phyloP scores from a whole-genome alignment of 2,888 invertebrate genomes.

The Lagria hirta region DNA sequence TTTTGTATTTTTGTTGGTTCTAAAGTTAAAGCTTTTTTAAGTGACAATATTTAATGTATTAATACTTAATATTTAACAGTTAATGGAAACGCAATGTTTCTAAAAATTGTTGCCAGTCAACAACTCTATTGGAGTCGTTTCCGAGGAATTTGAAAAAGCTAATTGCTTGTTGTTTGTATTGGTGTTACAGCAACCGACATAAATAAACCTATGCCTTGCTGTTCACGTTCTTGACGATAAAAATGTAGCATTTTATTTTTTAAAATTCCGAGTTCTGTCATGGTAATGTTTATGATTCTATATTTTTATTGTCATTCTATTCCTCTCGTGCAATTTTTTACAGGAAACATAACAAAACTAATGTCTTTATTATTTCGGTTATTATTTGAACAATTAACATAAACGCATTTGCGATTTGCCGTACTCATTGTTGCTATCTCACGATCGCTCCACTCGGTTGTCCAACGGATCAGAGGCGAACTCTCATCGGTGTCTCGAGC shows the following conservation, averaged over 20 bases:
- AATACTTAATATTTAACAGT: no score
- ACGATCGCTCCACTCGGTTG: not conserved
- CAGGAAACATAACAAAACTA: conserved; percentile 1
- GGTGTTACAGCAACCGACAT: not conserved
- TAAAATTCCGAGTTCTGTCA: not conserved
- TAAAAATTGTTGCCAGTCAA: no score
- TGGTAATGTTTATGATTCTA: not conserved
- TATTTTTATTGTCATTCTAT: not conserved
- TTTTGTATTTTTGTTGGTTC: no score
- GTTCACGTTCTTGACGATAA: not conserved
- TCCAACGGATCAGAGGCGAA: not conserved
- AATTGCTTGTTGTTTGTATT: conserved; percentile 9
- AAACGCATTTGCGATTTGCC: conserved; percentile 1
- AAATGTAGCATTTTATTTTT: conserved; percentile 1
- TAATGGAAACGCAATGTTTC: no score
- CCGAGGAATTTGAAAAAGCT: no score
- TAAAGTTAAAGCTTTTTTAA: no score
- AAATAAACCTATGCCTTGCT: not conserved
- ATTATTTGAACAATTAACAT: conserved; percentile 1
- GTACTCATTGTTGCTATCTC: conserved; percentile 1
- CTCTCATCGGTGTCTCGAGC: not conserved
- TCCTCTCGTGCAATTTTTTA: conserved; percentile 1
- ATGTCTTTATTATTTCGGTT: conserved; percentile 1
- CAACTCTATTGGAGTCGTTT: no score
- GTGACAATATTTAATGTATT: no score